phyloP scores from a whole-genome alignment of 2,888 invertebrate genomes.

The Serripes groenlandicus region DNA sequence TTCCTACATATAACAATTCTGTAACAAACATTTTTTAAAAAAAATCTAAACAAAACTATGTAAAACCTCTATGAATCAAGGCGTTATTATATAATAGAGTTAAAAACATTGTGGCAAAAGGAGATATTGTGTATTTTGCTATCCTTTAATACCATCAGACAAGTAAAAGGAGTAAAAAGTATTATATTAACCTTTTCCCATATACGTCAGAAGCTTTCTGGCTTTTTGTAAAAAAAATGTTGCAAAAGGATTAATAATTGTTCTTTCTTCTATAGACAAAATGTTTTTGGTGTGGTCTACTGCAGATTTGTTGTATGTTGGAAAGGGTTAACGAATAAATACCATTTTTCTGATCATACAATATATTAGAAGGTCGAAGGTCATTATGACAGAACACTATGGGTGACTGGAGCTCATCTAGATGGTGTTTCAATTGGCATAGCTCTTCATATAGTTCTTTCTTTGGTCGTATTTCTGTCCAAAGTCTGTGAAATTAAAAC shows the following conservation, averaged over 20 bases:
- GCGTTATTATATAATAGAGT: not conserved
- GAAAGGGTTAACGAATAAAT: slow-evolving; percentile 4
- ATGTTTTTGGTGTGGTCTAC: not conserved
- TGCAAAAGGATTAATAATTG: not conserved
- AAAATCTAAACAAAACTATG: too few relatives aligned
- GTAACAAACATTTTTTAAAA: too few relatives aligned
- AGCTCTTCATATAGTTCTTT: slow-evolving; percentile 75
- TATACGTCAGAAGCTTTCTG: not conserved
- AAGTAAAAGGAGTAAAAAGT: not conserved
- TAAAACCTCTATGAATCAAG: not conserved
- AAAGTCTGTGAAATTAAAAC: slow-evolving; percentile 68
- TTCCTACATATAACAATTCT: not conserved
- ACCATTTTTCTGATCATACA: slow-evolving; percentile 90
- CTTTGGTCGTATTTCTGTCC: slow-evolving; percentile 63
- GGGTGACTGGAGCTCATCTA: slow-evolving; percentile 89
- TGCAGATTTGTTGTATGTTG: not conserved
- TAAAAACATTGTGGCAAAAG: not conserved
- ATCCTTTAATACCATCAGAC: too few relatives aligned
- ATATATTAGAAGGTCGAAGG: slow-evolving; percentile 96
- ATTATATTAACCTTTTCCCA: not conserved
- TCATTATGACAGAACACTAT: slow-evolving; percentile 99
- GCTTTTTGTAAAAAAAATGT: not conserved
- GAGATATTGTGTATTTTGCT: too few relatives aligned
- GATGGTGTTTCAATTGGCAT: slow-evolving; percentile 90
- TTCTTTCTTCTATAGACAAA: not conserved